Percentiles rank a stretch among this genome's conserved stretches.
Evolutionary conservation across 2,888 invertebrate species (phyloP).

Genomic region (Oscheius sp.): DNA sequence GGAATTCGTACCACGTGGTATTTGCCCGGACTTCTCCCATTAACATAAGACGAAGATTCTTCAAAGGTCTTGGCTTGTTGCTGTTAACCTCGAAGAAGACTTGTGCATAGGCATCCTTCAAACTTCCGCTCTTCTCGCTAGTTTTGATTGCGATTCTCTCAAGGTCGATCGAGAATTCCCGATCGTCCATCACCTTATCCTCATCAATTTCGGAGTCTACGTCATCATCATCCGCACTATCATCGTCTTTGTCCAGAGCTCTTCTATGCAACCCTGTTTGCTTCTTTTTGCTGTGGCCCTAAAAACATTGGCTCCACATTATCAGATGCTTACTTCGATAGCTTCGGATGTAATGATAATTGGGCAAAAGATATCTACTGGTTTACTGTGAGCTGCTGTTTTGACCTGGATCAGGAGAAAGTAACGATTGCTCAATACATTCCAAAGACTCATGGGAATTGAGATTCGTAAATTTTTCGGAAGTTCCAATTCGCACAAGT

Average conservation of each 20-base stretch:
- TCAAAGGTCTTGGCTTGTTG: conserved; percentile 44
- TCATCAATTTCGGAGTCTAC: conserved; percentile 57
- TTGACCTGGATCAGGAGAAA: conserved; percentile 47
- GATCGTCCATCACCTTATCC: conserved; percentile 29
- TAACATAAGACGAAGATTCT: conserved; percentile 50
- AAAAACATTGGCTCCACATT: not conserved
- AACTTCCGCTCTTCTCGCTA: conserved; percentile 28
- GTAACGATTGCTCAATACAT: conserved; percentile 52
- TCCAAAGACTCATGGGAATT: conserved; percentile 60
- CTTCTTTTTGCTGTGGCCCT: conserved; percentile 24
- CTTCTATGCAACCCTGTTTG: conserved; percentile 39
- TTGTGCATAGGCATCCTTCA: conserved; percentile 51
- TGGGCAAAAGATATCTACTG: conserved; percentile 49
- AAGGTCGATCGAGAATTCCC: conserved; percentile 55
- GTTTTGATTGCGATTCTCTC: conserved; percentile 46
- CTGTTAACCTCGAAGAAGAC: conserved; percentile 54
- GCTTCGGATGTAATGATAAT: conserved; percentile 53
- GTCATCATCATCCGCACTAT: conserved; percentile 62
- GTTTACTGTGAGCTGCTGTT: conserved; percentile 44
- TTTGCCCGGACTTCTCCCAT: conserved; percentile 57
- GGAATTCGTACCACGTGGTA: conserved; percentile 62
- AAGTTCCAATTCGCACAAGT: conserved; percentile 39
- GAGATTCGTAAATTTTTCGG: conserved; percentile 46
- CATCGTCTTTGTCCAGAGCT: conserved; percentile 57
- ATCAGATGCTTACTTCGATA: conserved; percentile 41